Conservation (phyloP, 1,140 invertebrate genomes). For the Macrotrachela quadricornifera region DNA sequence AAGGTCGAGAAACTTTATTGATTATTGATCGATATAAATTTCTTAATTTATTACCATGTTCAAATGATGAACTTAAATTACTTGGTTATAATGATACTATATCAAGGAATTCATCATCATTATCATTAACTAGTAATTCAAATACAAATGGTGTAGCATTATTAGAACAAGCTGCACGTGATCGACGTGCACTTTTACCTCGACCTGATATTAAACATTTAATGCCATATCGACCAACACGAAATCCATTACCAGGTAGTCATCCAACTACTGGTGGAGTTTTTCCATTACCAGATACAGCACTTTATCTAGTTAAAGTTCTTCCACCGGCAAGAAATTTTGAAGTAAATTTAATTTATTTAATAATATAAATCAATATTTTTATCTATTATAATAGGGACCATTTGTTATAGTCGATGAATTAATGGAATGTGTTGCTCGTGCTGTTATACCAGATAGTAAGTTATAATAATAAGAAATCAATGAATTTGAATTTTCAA, state of each 20-base stretch:
- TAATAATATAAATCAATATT: neutral
- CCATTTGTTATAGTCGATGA: conserved; percentile 75
- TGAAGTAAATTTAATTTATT: conserved; percentile 17
- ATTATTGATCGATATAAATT: conserved; percentile 87
- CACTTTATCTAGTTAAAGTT: conserved; percentile 60
- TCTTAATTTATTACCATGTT: conserved; percentile 72
- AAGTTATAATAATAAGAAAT: too few relatives aligned
- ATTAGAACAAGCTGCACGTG: conserved; percentile 7
- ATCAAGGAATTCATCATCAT: neutral
- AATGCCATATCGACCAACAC: conserved; percentile 64
- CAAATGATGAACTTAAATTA: conserved; percentile 54
- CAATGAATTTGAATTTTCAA: too few relatives aligned
- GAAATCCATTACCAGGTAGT: conserved; percentile 22
- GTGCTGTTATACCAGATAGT: too few relatives aligned
- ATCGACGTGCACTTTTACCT: conserved; percentile 36
- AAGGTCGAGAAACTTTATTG: conserved; percentile 82
- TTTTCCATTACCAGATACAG: conserved; percentile 70
- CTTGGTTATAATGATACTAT: conserved; percentile 31
- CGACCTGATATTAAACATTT: conserved; percentile 72
- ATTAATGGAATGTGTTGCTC: conserved; percentile 36
- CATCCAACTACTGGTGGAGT: conserved; percentile 47
- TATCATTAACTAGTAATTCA: neutral
- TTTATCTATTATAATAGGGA: conserved; percentile 37
- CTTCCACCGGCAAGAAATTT: conserved; percentile 73
- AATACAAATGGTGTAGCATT: neutral